Conservation (phyloP, 2,113 vertebrate species). For the rat (Rattus norvegicus) region GRCr8 NC_086028.1:26920001-26920500, state of each 20-base stretch:
- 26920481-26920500: background rate
- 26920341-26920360: background rate
- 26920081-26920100: too few relatives aligned
- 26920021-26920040: too few relatives aligned
- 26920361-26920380: background rate
- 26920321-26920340: background rate
- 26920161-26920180: background rate
- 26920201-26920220: background rate
- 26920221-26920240: background rate
- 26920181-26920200: background rate
- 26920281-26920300: background rate
- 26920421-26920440: background rate
- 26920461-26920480: background rate
- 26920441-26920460: background rate
- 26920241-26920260: background rate
- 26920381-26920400: background rate
- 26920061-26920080: too few relatives aligned
- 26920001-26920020: too few relatives aligned
- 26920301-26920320: background rate
- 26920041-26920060: too few relatives aligned
- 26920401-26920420: background rate
- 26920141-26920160: too few relatives aligned
- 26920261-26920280: background rate
- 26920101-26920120: too few relatives aligned
- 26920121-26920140: too few relatives aligned